Evolutionary conservation across 2,888 invertebrate genomes (phyloP).

Genomic region (Dryadula phaetusa): DNA sequence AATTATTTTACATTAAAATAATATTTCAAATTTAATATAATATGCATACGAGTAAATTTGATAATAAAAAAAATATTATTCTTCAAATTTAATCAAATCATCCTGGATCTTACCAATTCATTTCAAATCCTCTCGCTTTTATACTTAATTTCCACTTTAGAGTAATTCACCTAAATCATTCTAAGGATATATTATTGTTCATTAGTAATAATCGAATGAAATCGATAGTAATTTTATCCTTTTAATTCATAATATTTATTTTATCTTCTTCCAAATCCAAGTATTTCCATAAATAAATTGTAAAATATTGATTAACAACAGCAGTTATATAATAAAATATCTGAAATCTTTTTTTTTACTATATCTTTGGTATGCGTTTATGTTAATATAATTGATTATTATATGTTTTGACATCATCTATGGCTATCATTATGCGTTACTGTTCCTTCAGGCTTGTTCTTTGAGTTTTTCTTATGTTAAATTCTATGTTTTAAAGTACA

Average conservation of each 20-base stretch:
- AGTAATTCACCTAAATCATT: slow-evolving; percentile 9
- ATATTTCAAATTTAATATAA: slow-evolving; percentile 1
- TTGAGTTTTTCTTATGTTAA: background rate
- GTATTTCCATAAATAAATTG: background rate
- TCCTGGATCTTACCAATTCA: background rate
- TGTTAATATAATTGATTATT: background rate
- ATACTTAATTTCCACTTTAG: slow-evolving; percentile 1
- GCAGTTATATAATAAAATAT: background rate
- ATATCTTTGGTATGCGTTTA: background rate
- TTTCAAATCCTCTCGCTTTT: background rate
- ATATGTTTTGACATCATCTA: background rate
- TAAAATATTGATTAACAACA: background rate
- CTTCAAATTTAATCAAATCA: background rate
- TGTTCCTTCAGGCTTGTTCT: background rate
- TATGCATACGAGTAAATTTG: background rate
- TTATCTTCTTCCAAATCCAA: background rate
- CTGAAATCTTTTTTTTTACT: background rate
- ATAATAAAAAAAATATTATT: background rate
- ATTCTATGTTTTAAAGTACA: background rate
- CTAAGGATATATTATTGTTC: slow-evolving; percentile 12
- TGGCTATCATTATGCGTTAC: background rate
- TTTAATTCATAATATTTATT: background rate
- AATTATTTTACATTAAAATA: background rate
- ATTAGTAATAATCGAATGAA: slow-evolving; percentile 16
- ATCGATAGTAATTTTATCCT: background rate